Evolutionary conservation across 2,797 vertebrate species (phyloP).

Genomic region (Macropodus opercularis): DNA sequence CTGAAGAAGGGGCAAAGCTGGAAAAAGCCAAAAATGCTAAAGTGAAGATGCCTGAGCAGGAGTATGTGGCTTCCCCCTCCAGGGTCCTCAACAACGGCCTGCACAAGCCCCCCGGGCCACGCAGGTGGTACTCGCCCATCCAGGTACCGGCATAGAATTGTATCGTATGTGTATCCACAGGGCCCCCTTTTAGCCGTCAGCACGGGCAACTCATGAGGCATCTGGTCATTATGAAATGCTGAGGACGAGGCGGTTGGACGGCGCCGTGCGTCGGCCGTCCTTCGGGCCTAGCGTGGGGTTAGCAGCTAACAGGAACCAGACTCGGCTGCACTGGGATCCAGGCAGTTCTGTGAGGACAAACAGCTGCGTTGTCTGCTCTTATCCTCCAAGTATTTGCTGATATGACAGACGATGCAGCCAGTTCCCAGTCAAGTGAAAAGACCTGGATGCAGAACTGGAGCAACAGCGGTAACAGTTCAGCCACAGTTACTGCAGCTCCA

Average conservation of each 20-base stretch:
- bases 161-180: too few species aligned
- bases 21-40: conserved; percentile 98
- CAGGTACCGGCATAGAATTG: too few species aligned
- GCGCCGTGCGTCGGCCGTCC: too few species aligned
- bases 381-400: conserved; percentile 60
- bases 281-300: conserved; percentile 59
- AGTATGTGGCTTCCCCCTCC: conserved; percentile 82
- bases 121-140: conserved; percentile 97
- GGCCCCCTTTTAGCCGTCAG: conserved; percentile 20
- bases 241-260: conserved; percentile 6
- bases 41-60: conserved; percentile 97
- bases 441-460: too few species aligned
- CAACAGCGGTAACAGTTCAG: too few species aligned
- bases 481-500: too few species aligned
- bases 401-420: conserved; percentile 40
- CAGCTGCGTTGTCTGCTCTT: conserved; percentile 71
- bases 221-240: conserved; percentile 38
- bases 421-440: conserved; percentile 29
- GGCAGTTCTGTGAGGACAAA: conserved; percentile 73
- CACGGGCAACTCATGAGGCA: conserved; percentile 35
- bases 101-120: conserved; percentile 83
- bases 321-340: conserved; percentile 64
- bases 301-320: conserved; percentile 80
- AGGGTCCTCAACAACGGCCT: conserved; percentile 88
- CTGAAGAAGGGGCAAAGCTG: conserved; percentile 96